phyloP scores from a whole-genome alignment of 2,113 vertebrate species.

The Xyrauchen texanus region DNA sequence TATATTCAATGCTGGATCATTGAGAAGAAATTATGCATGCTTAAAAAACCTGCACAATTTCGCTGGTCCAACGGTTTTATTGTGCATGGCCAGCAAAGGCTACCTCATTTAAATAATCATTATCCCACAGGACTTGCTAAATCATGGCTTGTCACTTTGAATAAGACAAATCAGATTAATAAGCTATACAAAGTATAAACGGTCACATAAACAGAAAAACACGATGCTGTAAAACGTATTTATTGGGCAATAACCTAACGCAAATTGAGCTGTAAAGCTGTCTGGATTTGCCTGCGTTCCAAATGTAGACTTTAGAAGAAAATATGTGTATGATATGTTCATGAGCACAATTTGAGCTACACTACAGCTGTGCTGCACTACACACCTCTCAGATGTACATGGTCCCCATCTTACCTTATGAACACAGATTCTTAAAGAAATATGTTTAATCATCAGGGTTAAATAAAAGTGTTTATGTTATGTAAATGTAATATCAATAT shows the following conservation, averaged over 20 bases:
- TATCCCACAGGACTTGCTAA: constrained; percentile 34
- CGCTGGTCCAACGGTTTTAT: not conserved
- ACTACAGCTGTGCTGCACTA: too few species aligned
- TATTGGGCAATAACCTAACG: constrained; percentile 46
- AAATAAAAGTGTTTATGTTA: too few species aligned
- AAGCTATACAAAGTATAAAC: constrained; percentile 4
- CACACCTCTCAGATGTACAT: too few species aligned
- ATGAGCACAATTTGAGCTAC: not conserved
- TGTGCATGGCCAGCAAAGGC: constrained; percentile 26
- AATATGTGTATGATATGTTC: constrained; percentile 1
- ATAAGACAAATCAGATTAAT: constrained; percentile 12
- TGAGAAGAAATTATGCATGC: too few species aligned
- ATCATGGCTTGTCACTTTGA: constrained; percentile 18
- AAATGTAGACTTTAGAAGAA: constrained; percentile 1
- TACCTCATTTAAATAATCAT: constrained; percentile 29
- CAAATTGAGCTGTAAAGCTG: constrained; percentile 44
- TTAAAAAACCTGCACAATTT: too few species aligned
- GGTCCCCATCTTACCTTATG: too few species aligned
- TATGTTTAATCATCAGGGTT: too few species aligned
- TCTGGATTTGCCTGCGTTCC: constrained; percentile 19
- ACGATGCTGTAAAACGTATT: constrained; percentile 45
- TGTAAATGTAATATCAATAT: too few species aligned
- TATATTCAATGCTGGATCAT: too few species aligned
- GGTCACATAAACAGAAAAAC: constrained; percentile 33
- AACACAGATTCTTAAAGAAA: too few species aligned